A percentile compares a stretch with the other conserved stretches of the same genome.
phyloP scores from a whole-genome alignment of 2,113 vertebrate genomes.

The Otolemur garnettii region DNA sequence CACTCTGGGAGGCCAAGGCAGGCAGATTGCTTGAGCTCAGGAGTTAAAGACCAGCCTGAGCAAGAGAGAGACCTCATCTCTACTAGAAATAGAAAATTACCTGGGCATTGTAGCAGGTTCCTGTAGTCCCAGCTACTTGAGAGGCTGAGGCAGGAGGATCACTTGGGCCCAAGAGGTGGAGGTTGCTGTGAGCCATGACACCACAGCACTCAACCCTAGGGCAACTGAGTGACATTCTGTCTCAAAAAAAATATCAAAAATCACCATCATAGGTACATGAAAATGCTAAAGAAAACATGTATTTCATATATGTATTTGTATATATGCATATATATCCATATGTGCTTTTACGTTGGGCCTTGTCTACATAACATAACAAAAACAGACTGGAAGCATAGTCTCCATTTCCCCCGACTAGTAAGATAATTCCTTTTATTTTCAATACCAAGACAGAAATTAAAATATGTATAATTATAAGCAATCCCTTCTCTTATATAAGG shows the following conservation, averaged over 20 bases:
- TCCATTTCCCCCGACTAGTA: not conserved
- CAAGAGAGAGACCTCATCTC: too few species aligned
- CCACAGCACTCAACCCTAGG: too few species aligned
- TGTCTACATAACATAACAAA: not conserved
- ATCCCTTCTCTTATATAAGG: not conserved
- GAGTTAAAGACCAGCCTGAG: too few species aligned
- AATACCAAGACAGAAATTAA: not conserved
- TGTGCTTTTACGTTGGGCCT: not conserved
- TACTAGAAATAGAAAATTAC: too few species aligned
- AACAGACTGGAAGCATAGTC: not conserved
- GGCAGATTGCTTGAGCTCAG: too few species aligned
- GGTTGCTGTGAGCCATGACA: too few species aligned
- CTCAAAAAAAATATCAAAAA: not conserved
- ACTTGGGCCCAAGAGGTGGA: too few species aligned
- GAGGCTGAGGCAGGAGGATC: too few species aligned
- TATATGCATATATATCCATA: not conserved
- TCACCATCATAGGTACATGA: not conserved
- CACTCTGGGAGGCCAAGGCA: too few species aligned
- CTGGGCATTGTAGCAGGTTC: too few species aligned
- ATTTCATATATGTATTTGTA: not conserved
- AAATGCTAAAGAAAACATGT: not conserved
- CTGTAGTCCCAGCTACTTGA: too few species aligned
- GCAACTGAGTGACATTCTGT: too few species aligned
- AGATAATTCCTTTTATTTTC: not conserved
- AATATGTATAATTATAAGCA: not conserved